phyloP scores from a whole-genome alignment of 2,888 invertebrate species.

The Rugalucina vietnamica region DNA sequence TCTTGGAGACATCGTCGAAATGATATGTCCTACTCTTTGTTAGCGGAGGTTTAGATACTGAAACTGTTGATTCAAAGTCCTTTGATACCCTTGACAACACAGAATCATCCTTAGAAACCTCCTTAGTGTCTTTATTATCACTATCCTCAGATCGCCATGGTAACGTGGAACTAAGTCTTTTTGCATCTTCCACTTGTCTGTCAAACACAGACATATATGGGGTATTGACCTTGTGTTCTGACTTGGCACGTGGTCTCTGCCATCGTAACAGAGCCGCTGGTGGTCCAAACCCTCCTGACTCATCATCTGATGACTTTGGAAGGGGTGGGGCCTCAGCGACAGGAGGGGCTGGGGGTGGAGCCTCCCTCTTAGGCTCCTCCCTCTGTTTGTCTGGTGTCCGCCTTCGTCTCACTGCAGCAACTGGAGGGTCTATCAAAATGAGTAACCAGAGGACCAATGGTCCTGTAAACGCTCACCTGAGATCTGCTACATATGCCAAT shows the following conservation, averaged over 20 bases:
- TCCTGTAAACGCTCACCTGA: too few species aligned
- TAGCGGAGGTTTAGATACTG: constrained; percentile 41
- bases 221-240: constrained; percentile 64
- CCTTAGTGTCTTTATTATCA: constrained; percentile 32
- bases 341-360: constrained; percentile 59
- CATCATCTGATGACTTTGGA: constrained; percentile 21
- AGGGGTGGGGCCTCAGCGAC: constrained; percentile 55
- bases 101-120: constrained; percentile 57
- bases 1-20: constrained; percentile 60
- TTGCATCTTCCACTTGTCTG: constrained; percentile 52
- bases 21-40: constrained; percentile 31
- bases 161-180: constrained; percentile 62
- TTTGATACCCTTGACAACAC: constrained; percentile 52
- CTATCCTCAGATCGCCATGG: constrained; percentile 45
- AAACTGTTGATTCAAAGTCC: constrained; percentile 50
- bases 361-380: constrained; percentile 16
- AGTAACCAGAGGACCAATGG: too few species aligned
- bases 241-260: constrained; percentile 70
- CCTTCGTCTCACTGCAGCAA: constrained; percentile 12
- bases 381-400: constrained; percentile 30
- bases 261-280: constrained; percentile 76
- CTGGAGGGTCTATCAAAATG: constrained; percentile 15
- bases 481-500: too few species aligned
- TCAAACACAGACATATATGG: constrained; percentile 25
- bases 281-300: constrained; percentile 65